Evolutionary conservation across 2,888 invertebrate species (phyloP).

Genomic region (Pammene aurita): DNA sequence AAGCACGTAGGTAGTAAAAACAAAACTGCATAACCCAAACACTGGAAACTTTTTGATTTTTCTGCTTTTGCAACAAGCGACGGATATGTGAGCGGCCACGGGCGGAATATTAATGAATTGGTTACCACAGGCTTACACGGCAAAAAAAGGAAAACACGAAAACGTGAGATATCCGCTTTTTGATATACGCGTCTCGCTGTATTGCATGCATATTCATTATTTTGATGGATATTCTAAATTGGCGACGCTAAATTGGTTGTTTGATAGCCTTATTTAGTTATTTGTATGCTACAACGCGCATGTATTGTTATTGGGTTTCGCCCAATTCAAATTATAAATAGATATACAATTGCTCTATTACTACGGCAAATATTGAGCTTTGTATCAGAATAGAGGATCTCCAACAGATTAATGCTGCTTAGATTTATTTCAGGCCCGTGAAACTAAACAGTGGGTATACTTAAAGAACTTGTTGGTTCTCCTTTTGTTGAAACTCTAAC

Average conservation of each 20-base stretch:
- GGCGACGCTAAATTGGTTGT: constrained; percentile 33
- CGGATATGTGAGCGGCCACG: constrained; percentile 46
- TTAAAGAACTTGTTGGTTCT: too few species aligned
- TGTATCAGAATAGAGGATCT: too few species aligned
- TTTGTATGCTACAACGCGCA: constrained; percentile 25
- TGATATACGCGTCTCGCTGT: constrained; percentile 41
- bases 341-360: too few species aligned
- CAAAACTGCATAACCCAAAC: constrained; percentile 49
- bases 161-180: constrained; percentile 45
- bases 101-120: constrained; percentile 64
- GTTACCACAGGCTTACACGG: constrained; percentile 47
- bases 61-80: constrained; percentile 46
- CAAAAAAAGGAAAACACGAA: constrained; percentile 44
- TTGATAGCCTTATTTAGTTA: constrained; percentile 27
- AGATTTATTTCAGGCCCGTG: too few species aligned
- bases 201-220: constrained; percentile 62
- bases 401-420: too few species aligned
- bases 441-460: too few species aligned
- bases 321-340: background rate
- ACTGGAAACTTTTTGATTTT: constrained; percentile 51
- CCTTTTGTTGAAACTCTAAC: too few species aligned
- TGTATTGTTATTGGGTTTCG: background rate
- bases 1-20: constrained; percentile 41
- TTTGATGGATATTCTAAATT: constrained; percentile 49
- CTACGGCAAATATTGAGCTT: too few species aligned